Evolutionary conservation across 1,140 invertebrate genomes (phyloP), one percentile per base, ranked within the genome.

Genomic region (Drosophila chauvacae): DNA sequence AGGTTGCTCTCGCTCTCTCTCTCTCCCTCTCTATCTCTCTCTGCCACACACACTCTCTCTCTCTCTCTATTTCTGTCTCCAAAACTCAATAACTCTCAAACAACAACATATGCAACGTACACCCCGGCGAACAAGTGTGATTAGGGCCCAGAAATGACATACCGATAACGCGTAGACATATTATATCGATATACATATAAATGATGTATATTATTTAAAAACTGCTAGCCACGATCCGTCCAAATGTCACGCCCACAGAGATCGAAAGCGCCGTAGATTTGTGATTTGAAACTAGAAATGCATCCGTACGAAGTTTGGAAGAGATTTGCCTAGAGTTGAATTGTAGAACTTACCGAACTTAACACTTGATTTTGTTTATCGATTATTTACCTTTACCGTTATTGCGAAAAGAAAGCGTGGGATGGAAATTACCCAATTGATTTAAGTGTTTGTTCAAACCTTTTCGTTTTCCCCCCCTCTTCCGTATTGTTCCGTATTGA

Each of bases 1-100:
- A 88, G 84, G 84, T 88, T 81, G 78, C 76, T 83, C 63, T 82
- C 66, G 71, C 28, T 53, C 53, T 50, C 45, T 33, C 61, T 51
- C 56, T 58, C 23, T 61, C 26, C 5, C 10, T 45, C 50, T 70
- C 37, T 60, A 47, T 60, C 9, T 74, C 30, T 63, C 35, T 41
- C 48, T 62, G 50, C 45, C 26, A 5, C 50, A 41, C 53, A 55
- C 65, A 33, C 44, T 41, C 74, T 26, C 41, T 41, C 11, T 68
- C 41, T 57, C 28, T 53, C 20, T 59, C 41, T 64, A 47, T 48
- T 51, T 68, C 41, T 53, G n/a, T 45, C 10, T 33, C 47, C 30
- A 69, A 75, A 56, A 62, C 58, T 57, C 47, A 70, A 9, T 35
- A 37, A 55, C 51, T 55, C 37, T 71, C 66, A 72, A 55, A 73